Conservation (phyloP, 2,888 invertebrate species). For the Hipparchia sbordonii region DNA sequence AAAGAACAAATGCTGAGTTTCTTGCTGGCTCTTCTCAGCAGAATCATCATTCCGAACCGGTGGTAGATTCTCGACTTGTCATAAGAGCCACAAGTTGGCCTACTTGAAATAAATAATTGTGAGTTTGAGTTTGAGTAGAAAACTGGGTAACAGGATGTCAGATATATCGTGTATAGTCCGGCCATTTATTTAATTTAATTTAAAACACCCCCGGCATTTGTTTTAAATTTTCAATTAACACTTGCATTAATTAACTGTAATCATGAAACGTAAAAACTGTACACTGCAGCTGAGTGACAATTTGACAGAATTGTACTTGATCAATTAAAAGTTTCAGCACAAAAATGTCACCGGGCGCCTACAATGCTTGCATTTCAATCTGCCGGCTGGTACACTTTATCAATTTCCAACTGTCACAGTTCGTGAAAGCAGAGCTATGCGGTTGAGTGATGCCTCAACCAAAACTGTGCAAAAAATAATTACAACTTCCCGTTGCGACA, state of each 20-base stretch:
- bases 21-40: too few relatives aligned
- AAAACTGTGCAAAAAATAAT: slow-evolving; percentile 28
- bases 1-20: too few relatives aligned
- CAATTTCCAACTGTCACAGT: slow-evolving; percentile 37
- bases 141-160: too few relatives aligned
- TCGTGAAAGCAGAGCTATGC: slow-evolving; percentile 28
- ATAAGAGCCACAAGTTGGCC: too few relatives aligned
- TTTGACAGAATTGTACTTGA: slow-evolving; percentile 6
- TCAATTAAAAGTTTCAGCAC: slow-evolving; percentile 20
- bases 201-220: too few relatives aligned
- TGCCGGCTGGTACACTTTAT: slow-evolving; percentile 36
- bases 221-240: not conserved
- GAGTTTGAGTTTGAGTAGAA: too few relatives aligned
- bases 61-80: too few relatives aligned
- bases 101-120: too few relatives aligned
- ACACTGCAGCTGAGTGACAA: slow-evolving; percentile 4
- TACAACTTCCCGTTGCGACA: slow-evolving; percentile 11
- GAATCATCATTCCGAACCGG: too few relatives aligned
- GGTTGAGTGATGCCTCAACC: slow-evolving; percentile 29
- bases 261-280: not conserved
- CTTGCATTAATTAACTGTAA: not conserved
- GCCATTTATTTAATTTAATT: too few relatives aligned
- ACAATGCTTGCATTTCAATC: slow-evolving; percentile 35
- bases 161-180: too few relatives aligned
- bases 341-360: slow-evolving; percentile 20